Base-by-base conservation (phyloP, 2,888 invertebrate genomes). In the Aromia moschata region DNA sequence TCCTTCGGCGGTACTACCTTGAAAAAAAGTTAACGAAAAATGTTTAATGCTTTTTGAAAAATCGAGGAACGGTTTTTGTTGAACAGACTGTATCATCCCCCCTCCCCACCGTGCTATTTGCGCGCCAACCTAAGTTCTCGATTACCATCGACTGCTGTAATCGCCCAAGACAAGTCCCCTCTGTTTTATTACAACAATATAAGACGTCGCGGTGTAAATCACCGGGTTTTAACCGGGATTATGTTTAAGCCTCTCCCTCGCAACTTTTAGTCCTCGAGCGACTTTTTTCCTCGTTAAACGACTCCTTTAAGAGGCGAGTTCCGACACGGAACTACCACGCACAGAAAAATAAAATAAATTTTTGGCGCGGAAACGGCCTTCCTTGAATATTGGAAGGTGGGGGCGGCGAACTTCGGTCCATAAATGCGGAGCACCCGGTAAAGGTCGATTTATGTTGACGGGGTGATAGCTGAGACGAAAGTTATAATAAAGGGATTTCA, bases 181-280 rank as follows among this genome's bases (percentile, higher is more conserved):
- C 33, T 18, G 38, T 49, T 49, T 38, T 49, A 49, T 49, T 49
- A 38, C 49, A 38, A 25, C 15, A 38, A 12, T 12, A 31, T 37
- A 36, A 15, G 18, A 47, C 25, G 25, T 40, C 40, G 14, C 25
- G 25, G 15, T 25, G 15, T 38, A 49, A 49, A 49, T 49, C 47
- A 36, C 12, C 36, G 7, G 49, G 38, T 25, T 49, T 49, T 18
- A 25, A 5, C 16, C 7, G 10, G 30, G 49, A 33, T 46, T 46
- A 46, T 16, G n/a, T 14, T n/a, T 9, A 17, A 46, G 31, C 15
- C 20, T 14, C 25, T n/a, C 14, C 9, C 15, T 30, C 20, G 38
- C 20, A 25, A 14, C 14, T 38, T 37, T 14, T 10, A n/a, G 18
- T 37, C 20, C 18, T 20, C 9, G 10, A 12, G 10, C 5, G 18